Conservation (phyloP, 2,113 vertebrate species). For the Setophaga kirtlandii region DNA sequence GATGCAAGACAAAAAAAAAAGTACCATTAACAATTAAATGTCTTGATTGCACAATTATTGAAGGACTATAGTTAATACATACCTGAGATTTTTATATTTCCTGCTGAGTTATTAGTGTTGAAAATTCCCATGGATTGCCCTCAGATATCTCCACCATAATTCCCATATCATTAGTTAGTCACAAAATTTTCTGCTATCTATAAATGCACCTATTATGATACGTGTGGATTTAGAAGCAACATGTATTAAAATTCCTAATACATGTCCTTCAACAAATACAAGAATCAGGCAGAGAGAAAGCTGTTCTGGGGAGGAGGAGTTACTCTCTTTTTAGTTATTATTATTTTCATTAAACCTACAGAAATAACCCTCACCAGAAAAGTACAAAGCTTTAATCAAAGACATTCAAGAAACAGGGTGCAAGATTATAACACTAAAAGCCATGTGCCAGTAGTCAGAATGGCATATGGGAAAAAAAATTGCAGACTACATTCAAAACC, state of each 20-base stretch:
- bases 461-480: constrained; percentile 49
- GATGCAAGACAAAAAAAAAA: neutral
- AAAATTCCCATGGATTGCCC: neutral
- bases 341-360: neutral
- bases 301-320: neutral
- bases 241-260: neutral
- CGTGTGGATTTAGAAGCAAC: neutral
- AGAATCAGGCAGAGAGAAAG: neutral
- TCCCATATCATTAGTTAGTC: neutral
- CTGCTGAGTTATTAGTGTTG: neutral
- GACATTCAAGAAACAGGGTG: neutral
- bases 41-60: neutral
- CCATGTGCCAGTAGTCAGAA: constrained; percentile 46
- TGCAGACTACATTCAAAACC: constrained; percentile 36
- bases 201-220: neutral
- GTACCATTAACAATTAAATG: neutral
- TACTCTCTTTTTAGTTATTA: neutral
- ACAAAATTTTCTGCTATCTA: neutral
- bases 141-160: neutral
- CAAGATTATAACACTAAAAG: constrained; percentile 30
- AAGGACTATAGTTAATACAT: neutral
- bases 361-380: neutral
- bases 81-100: neutral
- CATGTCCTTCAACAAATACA: neutral
- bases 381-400: constrained; percentile 23